Base-by-base conservation (phyloP, 2,888 invertebrate species). In the Conchocele bisecta region DNA sequence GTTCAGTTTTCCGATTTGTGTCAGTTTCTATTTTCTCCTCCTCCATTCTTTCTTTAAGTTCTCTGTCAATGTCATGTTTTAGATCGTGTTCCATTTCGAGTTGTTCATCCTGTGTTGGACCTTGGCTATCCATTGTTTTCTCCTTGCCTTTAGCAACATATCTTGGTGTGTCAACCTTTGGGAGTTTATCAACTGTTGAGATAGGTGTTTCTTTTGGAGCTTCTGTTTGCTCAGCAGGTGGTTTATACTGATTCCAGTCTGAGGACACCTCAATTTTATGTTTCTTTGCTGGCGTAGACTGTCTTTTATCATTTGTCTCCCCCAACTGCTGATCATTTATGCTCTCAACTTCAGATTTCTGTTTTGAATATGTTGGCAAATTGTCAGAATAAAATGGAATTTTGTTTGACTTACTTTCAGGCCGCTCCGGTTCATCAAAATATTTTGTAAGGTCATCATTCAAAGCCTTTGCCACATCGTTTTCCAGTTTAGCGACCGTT, bases 91-190 rank as follows among this genome's bases (percentile, higher is more conserved):
- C 51, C 22, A 51, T 13, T 20, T 33, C 17, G 11, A 22, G 13
- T 13, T 51, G 17, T 29, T n/a, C 17, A 51, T 31, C 51, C 17
- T 31, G 24, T 22, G 72, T 72, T 29, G 76, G 76, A 24, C 76
- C 76, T 44, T 76, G 76, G 60, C 76, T 76, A 44, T 76, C 76
- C 41, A 76, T 69, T 11, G 76, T 76, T 22, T 48, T 69, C 35
- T 76, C 65, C 35, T 42, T 59, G 4, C 35, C 33, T 17, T 31
- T 51, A 2, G 15, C 22, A 9, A 13, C 5, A 3, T 20, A 2
- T 48, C 28, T 44, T n/a, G 28, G 11, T 17, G 44, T 9, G 5
- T 20, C 11, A 13, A 13, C 44, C 22, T 3, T 44, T 9, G 4
- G 20, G n/a, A 26, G 28, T 22, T 33, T 11, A n/a, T 51, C 11